Evolutionary conservation across 2,797 vertebrate genomes (phyloP), one percentile per base, ranked within the genome.

Genomic region (Pogoniulus pusillus): DNA sequence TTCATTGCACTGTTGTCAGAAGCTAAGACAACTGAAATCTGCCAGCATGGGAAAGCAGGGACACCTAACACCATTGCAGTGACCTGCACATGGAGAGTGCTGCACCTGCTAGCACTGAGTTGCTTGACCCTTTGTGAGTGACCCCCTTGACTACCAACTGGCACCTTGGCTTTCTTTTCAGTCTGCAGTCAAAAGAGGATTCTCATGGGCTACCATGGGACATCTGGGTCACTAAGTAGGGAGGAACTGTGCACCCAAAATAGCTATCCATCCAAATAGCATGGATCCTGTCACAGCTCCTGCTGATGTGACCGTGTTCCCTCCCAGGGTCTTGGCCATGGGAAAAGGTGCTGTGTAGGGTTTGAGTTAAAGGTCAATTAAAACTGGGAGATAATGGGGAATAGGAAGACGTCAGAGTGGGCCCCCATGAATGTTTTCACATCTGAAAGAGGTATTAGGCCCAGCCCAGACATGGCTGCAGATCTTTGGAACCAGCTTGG

Each of bases 1-100:
- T 82, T 85, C 85, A 76, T 94, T 94, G 95, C 87, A 71, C 90
- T 93, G 71, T 54, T 72, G 53, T 83, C 71, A 91, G 32, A 95
- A 93, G 87, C 94, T 83, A 68, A 90, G 93, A 91, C 70, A 89
- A 91, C 9, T 68, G 91, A 84, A 93, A 94, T 79, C 85, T 85
- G 85, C 73, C 2, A 2, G 88, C 45, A 23, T 24, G 70, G 84
- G 63, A 41, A 93, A 91, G 82, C 85, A 78, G 71, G 82, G 91
- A 85, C 26, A 74, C 30, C 74, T 58, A 65, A 76, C 12, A 5
- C 77, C 65, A 82, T 26, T 6, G 18, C 69, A 35, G 85, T 87
- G 91, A 85, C 89, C 76, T 82, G 76, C 76, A 75, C 82, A 7
- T 39, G 76, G 85, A 39, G 60, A 64, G 23, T 80, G 73, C 73